Conservation (phyloP, 2,113 vertebrate species). For the Taurulus bubalis region DNA sequence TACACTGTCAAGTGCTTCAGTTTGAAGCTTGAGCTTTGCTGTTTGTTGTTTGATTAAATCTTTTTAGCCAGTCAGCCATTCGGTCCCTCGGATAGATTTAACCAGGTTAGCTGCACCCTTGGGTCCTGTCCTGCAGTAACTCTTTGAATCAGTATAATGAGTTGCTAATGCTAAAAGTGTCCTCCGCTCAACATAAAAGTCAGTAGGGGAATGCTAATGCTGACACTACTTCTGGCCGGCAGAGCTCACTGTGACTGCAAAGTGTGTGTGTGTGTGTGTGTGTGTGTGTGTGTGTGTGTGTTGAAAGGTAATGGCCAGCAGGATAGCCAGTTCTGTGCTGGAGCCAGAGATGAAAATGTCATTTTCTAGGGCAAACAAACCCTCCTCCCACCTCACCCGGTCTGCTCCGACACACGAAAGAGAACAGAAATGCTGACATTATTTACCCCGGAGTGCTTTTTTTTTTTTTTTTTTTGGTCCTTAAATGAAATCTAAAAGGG, state of each 20-base stretch:
- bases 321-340: conserved; percentile 33
- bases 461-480: conserved; percentile 18
- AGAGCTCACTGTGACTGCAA: conserved; percentile 20
- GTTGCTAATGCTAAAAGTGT: conserved; percentile 53
- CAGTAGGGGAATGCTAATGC: conserved; percentile 57
- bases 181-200: conserved; percentile 39
- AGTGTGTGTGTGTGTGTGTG: not conserved
- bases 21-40: conserved; percentile 51
- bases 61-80: conserved; percentile 38
- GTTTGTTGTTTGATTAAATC: conserved; percentile 47
- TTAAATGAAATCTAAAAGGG: conserved; percentile 15
- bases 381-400: not conserved
- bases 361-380: conserved; percentile 62
- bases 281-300: too few species aligned
- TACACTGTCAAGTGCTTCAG: conserved; percentile 56
- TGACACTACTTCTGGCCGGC: conserved; percentile 18
- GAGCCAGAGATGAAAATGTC: conserved; percentile 42
- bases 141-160: conserved; percentile 41
- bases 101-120: conserved; percentile 50
- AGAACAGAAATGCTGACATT: not conserved
- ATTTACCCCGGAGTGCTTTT: conserved; percentile 20
- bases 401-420: not conserved
- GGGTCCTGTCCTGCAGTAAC: conserved; percentile 41
- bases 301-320: conserved; percentile 48
- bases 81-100: conserved; percentile 36